A percentile compares a stretch with the other conserved stretches of the same genome.
phyloP scores from a whole-genome alignment of 1,140 invertebrate species.

The Zaprionus vittiger region DNA sequence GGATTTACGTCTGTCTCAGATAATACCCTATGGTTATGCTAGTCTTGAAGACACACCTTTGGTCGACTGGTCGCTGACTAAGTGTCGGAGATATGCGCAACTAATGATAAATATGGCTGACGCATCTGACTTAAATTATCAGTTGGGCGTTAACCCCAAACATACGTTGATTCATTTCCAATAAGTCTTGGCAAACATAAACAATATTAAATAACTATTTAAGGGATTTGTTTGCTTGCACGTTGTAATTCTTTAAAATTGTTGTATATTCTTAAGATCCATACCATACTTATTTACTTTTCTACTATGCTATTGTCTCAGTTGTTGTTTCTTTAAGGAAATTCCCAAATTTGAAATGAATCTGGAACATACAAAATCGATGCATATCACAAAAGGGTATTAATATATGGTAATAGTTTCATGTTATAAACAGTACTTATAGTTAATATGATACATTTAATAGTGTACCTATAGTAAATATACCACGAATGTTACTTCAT shows the following conservation, averaged over 20 bases:
- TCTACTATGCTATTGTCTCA: neutral
- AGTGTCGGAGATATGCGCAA: conserved; percentile 6
- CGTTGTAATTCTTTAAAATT: neutral
- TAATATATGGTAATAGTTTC: too few relatives aligned
- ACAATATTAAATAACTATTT: neutral
- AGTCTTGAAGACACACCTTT: conserved; percentile 7
- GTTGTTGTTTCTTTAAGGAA: neutral
- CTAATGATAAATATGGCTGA: conserved; percentile 22
- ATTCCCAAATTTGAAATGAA: neutral
- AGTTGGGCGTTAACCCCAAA: conserved; percentile 22
- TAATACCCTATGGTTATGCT: neutral
- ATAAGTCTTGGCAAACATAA: conserved; percentile 1
- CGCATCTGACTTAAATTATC: conserved; percentile 14
- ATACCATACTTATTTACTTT: neutral
- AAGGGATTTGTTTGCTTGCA: neutral
- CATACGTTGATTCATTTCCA: conserved; percentile 14
- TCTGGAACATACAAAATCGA: too few relatives aligned
- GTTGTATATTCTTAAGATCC: neutral
- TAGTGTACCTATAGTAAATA: neutral
- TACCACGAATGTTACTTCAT: neutral
- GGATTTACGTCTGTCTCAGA: neutral
- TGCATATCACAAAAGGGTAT: too few relatives aligned
- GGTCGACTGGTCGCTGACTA: conserved; percentile 11
- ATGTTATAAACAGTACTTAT: too few relatives aligned
- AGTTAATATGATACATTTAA: neutral